Percentiles rank a stretch among this genome's conserved stretches.
phyloP scores from a whole-genome alignment of 2,888 invertebrate genomes.

The Ophonus ardosiacus region DNA sequence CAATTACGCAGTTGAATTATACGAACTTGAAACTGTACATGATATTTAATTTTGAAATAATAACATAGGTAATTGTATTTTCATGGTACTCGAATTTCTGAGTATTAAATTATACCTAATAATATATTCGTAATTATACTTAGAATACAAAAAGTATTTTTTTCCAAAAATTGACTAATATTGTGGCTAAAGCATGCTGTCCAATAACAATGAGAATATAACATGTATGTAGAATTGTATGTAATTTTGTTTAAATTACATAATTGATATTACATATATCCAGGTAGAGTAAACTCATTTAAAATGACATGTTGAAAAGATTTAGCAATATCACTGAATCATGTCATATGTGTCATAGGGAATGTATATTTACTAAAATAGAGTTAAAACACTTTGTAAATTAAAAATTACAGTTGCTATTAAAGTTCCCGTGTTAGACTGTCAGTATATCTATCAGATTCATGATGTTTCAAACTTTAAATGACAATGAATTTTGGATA shows the following conservation, averaged over 20 bases:
- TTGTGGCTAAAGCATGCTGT: not conserved
- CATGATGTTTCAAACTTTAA: no score
- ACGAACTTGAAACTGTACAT: not conserved
- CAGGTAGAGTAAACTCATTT: not conserved
- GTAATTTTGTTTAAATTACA: not conserved
- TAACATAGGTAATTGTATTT: not conserved
- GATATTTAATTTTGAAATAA: not conserved
- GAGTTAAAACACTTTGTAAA: no score
- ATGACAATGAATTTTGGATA: no score
- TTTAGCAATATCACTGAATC: not conserved
- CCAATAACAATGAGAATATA: not conserved
- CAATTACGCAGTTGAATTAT: no score
- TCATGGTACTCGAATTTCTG: constrained; percentile 33
- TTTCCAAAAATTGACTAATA: constrained; percentile 3
- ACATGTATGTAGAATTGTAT: not conserved
- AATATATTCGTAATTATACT: constrained; percentile 9
- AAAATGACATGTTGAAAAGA: not conserved
- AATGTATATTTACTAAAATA: no score
- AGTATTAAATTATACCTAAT: constrained; percentile 9
- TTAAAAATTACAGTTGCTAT: no score
- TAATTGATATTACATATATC: not conserved
- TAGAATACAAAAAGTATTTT: not conserved
- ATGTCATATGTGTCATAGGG: no score
- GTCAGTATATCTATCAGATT: no score
- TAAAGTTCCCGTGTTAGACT: no score